Conservation (phyloP, 2,797 vertebrate genomes). For the Rhinophrynus dorsalis region DNA sequence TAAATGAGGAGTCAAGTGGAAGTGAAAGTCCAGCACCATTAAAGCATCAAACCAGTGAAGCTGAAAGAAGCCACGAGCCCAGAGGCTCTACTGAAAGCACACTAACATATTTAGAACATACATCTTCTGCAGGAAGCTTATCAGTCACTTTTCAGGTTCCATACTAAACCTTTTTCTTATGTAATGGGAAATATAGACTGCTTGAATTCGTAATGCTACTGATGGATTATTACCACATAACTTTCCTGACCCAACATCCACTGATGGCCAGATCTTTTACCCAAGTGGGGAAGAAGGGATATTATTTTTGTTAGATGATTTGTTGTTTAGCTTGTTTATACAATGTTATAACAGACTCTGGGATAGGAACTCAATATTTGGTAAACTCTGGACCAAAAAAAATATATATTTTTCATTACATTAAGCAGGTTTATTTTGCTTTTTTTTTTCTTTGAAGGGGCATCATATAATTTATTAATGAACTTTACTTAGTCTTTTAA, state of each 20-base stretch:
- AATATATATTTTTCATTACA: constrained; percentile 11
- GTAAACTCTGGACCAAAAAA: not conserved
- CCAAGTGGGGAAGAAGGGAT: not conserved
- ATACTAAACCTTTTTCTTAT: constrained; percentile 6
- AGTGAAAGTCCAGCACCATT: constrained; percentile 12
- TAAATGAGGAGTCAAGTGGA: not conserved
- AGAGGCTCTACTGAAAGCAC: constrained; percentile 14
- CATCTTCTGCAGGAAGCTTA: constrained; percentile 13
- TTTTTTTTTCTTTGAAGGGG: no score
- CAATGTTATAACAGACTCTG: not conserved
- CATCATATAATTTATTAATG: no score
- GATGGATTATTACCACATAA: not conserved
- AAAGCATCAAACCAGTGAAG: constrained; percentile 21
- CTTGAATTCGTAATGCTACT: constrained; percentile 4
- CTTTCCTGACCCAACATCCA: not conserved
- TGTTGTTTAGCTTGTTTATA: not conserved
- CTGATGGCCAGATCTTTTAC: not conserved
- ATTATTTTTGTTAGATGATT: not conserved
- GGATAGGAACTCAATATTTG: not conserved
- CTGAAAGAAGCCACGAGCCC: constrained; percentile 27
- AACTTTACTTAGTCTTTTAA: no score
- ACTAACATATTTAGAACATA: constrained; percentile 10
- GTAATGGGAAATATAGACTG: not conserved
- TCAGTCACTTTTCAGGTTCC: constrained; percentile 19
- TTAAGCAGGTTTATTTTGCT: constrained; percentile 7